Percentiles rank a stretch among this genome's conserved stretches.
Conservation (phyloP, 2,888 invertebrate species). For the Conomelus anceps region DNA sequence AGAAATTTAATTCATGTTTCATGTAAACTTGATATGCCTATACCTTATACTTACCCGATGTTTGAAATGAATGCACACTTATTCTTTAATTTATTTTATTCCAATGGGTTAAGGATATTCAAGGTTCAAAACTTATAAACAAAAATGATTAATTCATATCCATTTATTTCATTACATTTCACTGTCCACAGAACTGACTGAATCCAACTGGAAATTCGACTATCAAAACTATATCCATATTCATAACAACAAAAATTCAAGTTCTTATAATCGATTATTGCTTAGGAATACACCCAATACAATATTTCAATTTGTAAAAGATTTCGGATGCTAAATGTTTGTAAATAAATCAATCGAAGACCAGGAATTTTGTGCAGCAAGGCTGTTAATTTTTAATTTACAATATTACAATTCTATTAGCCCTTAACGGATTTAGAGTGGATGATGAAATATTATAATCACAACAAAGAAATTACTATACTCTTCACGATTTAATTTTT, state of each 20-base stretch:
- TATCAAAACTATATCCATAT: not conserved
- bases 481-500: not conserved
- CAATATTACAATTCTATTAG: not conserved
- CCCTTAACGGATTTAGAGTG: not conserved
- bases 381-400: not conserved
- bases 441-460: not conserved
- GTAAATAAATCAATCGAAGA: not conserved
- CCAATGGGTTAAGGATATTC: no score
- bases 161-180: not conserved
- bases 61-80: no score
- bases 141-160: no score
- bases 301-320: not conserved
- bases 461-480: not conserved
- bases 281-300: not conserved
- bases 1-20: no score
- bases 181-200: not conserved
- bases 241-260: not conserved
- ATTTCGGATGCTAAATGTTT: not conserved
- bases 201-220: not conserved
- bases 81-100: no score
- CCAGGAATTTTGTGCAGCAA: not conserved
- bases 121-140: no score
- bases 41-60: no score
- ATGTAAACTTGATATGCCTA: no score
- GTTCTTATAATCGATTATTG: not conserved